These are phyloP conservation scores for Melanotaenia nigrans DNA, from an alignment of 2,797 vertebrate genomes.

Conservation along the genomic window DNA sequence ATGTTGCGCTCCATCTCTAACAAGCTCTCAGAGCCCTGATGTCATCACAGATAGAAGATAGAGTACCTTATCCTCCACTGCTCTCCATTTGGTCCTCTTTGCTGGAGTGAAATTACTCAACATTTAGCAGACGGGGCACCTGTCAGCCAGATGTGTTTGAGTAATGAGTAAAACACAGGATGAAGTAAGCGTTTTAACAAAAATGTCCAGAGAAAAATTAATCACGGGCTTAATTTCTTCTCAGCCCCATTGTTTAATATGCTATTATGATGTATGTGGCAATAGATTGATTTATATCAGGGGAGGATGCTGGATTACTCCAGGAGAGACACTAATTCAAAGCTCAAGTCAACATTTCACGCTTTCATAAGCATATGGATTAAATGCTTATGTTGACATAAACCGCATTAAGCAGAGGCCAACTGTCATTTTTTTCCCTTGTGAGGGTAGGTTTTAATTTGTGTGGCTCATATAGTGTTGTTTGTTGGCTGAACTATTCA, in stretches of 20 bases:
- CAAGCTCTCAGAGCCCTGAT: conserved; percentile 78
- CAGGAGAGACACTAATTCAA: conserved; percentile 30
- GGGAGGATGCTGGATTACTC: conserved; percentile 43
- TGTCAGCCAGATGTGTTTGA: conserved; percentile 91
- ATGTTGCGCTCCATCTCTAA: conserved; percentile 70
- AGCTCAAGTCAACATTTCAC: conserved; percentile 48
- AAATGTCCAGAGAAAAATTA: conserved; percentile 88
- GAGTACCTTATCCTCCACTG: conserved; percentile 74
- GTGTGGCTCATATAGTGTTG: conserved; percentile 54
- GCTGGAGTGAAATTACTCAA: conserved; percentile 85
- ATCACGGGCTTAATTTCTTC: conserved; percentile 86
- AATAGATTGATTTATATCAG: conserved; percentile 66
- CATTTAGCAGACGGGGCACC: conserved; percentile 78
- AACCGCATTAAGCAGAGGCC: conserved; percentile 31
- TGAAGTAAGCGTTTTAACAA: conserved; percentile 92
- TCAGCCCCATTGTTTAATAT: conserved; percentile 76
- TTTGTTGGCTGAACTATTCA: conserved; percentile 62
- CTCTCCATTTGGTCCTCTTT: conserved; percentile 82
- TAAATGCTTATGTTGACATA: conserved; percentile 47
- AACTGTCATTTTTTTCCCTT: conserved; percentile 30
- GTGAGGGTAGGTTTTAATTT: conserved; percentile 53
- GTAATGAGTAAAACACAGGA: conserved; percentile 88
- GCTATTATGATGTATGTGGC: conserved; percentile 75
- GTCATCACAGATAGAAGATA: conserved; percentile 84
- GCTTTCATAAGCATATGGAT: conserved; percentile 44